phyloP scores from a whole-genome alignment of 2,888 invertebrate species.

The Trisateles emortualis region DNA sequence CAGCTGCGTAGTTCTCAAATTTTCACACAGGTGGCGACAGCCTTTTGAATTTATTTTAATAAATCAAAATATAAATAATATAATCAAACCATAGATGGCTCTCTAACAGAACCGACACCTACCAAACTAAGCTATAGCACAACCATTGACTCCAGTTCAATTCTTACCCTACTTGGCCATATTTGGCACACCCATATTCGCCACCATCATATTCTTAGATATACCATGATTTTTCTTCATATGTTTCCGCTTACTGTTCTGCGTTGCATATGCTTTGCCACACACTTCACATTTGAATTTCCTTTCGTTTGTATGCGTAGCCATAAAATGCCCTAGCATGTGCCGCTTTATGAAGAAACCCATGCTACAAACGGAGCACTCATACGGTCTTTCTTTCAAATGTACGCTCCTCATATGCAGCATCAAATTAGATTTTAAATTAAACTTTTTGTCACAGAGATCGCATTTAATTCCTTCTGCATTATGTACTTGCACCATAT shows the following conservation, averaged over 20 bases:
- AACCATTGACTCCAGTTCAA: too few species aligned
- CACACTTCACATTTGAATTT: slow-evolving; percentile 88
- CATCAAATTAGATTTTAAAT: slow-evolving; percentile 73
- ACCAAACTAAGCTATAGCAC: too few species aligned
- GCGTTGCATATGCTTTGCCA: slow-evolving; percentile 84
- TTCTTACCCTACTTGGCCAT: slow-evolving; percentile 28
- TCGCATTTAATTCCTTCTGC: slow-evolving; percentile 78
- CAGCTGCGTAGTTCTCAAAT: too few species aligned
- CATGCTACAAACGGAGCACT: slow-evolving; percentile 80
- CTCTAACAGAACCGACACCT: too few species aligned
- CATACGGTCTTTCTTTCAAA: slow-evolving; percentile 76
- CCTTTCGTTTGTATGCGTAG: slow-evolving; percentile 82
- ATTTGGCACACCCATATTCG: slow-evolving; percentile 14
- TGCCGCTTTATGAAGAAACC: slow-evolving; percentile 80
- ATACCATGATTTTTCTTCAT: slow-evolving; percentile 80
- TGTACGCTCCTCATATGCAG: slow-evolving; percentile 78
- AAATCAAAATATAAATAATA: too few species aligned
- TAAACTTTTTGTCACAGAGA: slow-evolving; percentile 79
- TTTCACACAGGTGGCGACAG: too few species aligned
- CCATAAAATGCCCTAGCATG: slow-evolving; percentile 80
- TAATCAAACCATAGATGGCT: too few species aligned
- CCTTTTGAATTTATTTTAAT: too few species aligned
- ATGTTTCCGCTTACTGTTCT: slow-evolving; percentile 75
- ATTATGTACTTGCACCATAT: slow-evolving; percentile 80
- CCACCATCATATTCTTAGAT: slow-evolving; percentile 33